phyloP scores from a whole-genome alignment of 1,140 invertebrate species.

The Metaphire vulgaris region DNA sequence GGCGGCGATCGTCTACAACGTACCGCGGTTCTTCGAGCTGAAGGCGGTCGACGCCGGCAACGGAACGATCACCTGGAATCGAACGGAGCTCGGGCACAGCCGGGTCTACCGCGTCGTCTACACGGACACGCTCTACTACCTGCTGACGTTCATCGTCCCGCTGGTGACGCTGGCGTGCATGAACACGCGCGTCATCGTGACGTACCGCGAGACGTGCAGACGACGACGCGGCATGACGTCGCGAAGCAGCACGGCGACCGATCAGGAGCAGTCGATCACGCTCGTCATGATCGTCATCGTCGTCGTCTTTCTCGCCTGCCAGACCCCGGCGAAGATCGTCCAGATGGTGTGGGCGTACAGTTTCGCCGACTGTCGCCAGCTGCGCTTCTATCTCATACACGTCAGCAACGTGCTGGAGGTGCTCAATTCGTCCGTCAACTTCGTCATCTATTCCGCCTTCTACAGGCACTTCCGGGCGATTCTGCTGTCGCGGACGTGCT shows the following conservation, averaged over 20 bases:
- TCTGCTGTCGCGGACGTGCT: slow-evolving; percentile 1
- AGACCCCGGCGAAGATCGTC: slow-evolving; percentile 17
- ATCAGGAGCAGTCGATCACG: slow-evolving; percentile 24
- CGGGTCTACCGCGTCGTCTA: slow-evolving; percentile 13
- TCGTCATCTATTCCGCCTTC: slow-evolving; percentile 24
- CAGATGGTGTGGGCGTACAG: slow-evolving; percentile 21
- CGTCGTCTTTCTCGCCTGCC: slow-evolving; percentile 22
- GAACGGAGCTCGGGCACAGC: slow-evolving; percentile 5
- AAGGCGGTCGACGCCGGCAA: slow-evolving; percentile 4
- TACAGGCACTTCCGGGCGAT: slow-evolving; percentile 24
- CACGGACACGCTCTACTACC: slow-evolving; percentile 18
- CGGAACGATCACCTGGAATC: slow-evolving; percentile 11
- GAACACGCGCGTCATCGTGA: slow-evolving; percentile 20
- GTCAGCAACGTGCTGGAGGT: slow-evolving; percentile 26
- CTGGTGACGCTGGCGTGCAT: slow-evolving; percentile 24
- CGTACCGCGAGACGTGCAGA: slow-evolving; percentile 17
- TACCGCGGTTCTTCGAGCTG: slow-evolving; percentile 25
- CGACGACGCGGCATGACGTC: slow-evolving; percentile 13
- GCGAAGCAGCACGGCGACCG: not conserved
- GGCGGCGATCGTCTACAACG: slow-evolving; percentile 10
- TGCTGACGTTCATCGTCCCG: slow-evolving; percentile 23
- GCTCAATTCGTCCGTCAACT: slow-evolving; percentile 28
- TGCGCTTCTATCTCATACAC: slow-evolving; percentile 22
- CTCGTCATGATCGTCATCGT: slow-evolving; percentile 29
- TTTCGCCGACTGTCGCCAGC: slow-evolving; percentile 17